These are phyloP conservation scores for Elgonia sp. DNA, from an alignment of 2,888 invertebrate species.

Conservation along the genomic window DNA sequence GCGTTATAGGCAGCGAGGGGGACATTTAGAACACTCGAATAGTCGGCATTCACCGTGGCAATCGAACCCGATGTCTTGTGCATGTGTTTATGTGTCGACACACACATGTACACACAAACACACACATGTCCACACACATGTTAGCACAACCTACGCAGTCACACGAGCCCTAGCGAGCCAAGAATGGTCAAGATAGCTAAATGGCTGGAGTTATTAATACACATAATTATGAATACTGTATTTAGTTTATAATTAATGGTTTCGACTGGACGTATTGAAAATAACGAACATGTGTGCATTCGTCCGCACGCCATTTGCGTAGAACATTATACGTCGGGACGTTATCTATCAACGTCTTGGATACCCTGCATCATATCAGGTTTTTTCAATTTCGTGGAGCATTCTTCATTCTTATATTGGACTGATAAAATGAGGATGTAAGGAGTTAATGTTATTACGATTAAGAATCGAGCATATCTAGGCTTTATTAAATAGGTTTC, in stretches of 20 bases:
- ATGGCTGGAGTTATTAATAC: conserved; percentile 76
- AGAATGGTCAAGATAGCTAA: conserved; percentile 69
- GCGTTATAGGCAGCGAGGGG: conserved; percentile 77
- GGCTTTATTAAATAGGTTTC: no score
- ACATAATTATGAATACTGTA: conserved; percentile 79
- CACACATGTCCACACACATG: background rate
- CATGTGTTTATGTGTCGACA: conserved; percentile 5
- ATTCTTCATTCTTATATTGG: no score
- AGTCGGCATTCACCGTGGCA: conserved; percentile 79
- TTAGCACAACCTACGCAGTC: conserved; percentile 42
- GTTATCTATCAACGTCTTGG: conserved; percentile 76
- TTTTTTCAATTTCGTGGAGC: no score
- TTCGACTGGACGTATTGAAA: conserved; percentile 46
- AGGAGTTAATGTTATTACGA: no score
- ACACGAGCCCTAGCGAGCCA: conserved; percentile 31
- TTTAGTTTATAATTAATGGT: conserved; percentile 77
- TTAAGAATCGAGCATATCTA: no score
- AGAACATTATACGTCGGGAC: conserved; percentile 60
- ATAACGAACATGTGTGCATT: conserved; percentile 44
- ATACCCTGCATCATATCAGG: no score
- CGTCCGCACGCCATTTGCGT: conserved; percentile 50
- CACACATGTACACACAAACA: background rate
- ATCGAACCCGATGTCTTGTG: conserved; percentile 38
- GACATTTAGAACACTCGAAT: conserved; percentile 82
- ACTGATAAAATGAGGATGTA: no score